Evolutionary conservation across 1,140 invertebrate genomes (phyloP), one percentile per base, ranked within the genome.

Genomic region (Brachionus manjavacas): DNA sequence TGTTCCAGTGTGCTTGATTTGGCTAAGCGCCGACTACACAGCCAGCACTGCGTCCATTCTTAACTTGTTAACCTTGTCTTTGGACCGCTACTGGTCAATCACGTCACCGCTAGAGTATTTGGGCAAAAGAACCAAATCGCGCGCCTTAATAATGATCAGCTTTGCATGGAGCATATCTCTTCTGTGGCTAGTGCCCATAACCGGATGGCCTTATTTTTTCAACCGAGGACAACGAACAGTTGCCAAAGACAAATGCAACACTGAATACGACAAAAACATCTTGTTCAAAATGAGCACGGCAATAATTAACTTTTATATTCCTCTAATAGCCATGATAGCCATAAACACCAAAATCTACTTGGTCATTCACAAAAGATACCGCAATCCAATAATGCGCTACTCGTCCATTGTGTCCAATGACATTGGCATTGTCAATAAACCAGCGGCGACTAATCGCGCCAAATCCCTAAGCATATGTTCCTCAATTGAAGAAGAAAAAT

Each of bases 11-110:
- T 88, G 88, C 68, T 86, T 89, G 79, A 85, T 89, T 66, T 91
- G 90, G 90, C 85, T 92, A 25, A 90, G 91, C 1, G 87, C 91
- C 2, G 92, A 93, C 86, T 93, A 93, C 86, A 92, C 91, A 1
- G 92, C 92, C 31, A 91, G 91, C 83, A 93, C 92, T 2, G 92
- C 92, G 2, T 92, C 92, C 72, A 93, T 93, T 80, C 89, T 93
- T 20, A 92, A 93, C 87, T 88, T 93, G 55, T 92, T 92, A 85
- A 90, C 90, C 39, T 88, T 91, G 23, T 88, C 87, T 85, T 85
- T 89, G 4, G 88, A 89, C 84, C 86, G 88, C 23, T 90, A 90
- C 85, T 89, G 88, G 88, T 91, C 92, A 31, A 92, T 93, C 14
- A 92, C 91, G 8, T 90, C 91, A 11, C 92, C 92, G 28, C 86